phyloP scores from a whole-genome alignment of 1,140 invertebrate species.

The Meloidogyne exigua region DNA sequence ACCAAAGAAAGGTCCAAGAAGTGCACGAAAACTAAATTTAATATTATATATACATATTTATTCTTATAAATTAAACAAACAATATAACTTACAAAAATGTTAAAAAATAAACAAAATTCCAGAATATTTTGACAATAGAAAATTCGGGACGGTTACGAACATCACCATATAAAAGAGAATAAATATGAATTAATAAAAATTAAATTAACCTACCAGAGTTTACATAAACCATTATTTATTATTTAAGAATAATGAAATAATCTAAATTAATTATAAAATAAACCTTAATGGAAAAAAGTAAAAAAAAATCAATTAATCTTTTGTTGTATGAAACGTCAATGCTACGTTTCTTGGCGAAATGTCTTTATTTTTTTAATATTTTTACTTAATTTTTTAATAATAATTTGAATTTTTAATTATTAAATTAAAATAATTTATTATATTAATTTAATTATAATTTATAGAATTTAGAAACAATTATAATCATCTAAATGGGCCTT shows the following conservation, averaged over 20 bases:
- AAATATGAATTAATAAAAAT: background rate
- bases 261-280: too few relatives aligned
- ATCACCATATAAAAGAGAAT: conserved; percentile 27
- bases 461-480: background rate
- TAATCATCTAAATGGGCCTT: background rate
- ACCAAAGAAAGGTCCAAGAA: conserved; percentile 30
- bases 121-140: conserved; percentile 27
- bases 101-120: conserved; percentile 33
- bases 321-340: background rate
- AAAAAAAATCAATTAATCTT: background rate
- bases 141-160: conserved; percentile 23
- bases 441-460: too few relatives aligned
- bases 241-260: background rate
- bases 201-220: background rate
- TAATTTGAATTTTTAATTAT: too few relatives aligned
- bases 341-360: background rate
- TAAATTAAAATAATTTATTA: too few relatives aligned
- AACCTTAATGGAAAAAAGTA: background rate
- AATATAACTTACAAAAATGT: conserved; percentile 35
- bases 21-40: conserved; percentile 25
- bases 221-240: background rate
- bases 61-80: too few relatives aligned
- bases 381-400: too few relatives aligned
- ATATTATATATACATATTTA: conserved; percentile 10
- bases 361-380: background rate